Base-by-base conservation (phyloP, 2,888 invertebrate species). In the Magallana nippona region DNA sequence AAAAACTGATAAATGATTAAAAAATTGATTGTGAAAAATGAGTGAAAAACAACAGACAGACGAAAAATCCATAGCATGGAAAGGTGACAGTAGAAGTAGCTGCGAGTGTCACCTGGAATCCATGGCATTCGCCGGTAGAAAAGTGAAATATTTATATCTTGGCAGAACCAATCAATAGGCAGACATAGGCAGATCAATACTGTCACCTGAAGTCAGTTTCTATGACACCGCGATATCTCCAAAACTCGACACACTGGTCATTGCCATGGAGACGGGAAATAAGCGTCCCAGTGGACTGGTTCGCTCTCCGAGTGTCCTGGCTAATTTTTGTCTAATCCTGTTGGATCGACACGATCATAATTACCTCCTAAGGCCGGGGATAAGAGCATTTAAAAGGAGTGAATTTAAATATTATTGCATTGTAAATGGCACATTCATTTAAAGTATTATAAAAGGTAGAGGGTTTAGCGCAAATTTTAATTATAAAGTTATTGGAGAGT, bases 391-490 rank as follows among this genome's bases (percentile, higher is more conserved):
- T 71, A 71, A 27, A 71, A 32, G 71, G 71, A 71, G 71, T 71
- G 71, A 71, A 71, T 71, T 71, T 71, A 71, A 71, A 71, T 71
- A 71, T 71, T 71, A 71, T 71, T 71, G 71, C 71, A 71, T 71
- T 27, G 71, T 71, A 71, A 71, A 71, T 71, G 27, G 71, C 71
- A 71, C 71, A 71, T 27, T 15, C 71, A 71, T 22, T 60, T 60
- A 60, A 60, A 60, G 60, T 60, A 60, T n/a, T 60, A 60, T n/a
- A 60, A 71, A 71, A 71, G 27, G 32, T 13, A 15, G 71, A 71
- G 71, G 71, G 22, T 71, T 71, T 71, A 71, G 32, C 71, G 22
- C 27, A 71, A 71, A 71, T 71, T 71, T 71, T 71, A 71, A 71
- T 71, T 71, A 71, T 71, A 71, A 71, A 71, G 71, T 71, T 71